Evolutionary conservation across 1,140 invertebrate species (phyloP).

Genomic region (Drosophila sp.): DNA sequence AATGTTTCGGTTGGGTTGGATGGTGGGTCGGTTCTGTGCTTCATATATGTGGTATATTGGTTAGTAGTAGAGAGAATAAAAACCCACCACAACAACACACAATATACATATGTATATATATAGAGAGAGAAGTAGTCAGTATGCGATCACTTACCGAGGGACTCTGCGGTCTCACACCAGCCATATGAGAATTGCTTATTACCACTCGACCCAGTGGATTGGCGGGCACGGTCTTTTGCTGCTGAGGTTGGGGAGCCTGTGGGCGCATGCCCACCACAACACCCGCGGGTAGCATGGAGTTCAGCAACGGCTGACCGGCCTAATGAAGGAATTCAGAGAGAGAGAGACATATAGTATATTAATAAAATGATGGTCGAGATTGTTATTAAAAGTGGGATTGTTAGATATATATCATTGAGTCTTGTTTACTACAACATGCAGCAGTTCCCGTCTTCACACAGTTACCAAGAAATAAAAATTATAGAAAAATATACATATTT

Average conservation of each 20-base stretch:
- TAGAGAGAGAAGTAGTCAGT: not conserved
- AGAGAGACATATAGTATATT: too few relatives aligned
- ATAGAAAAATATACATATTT: not conserved
- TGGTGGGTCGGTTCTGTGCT: conserved; percentile 18
- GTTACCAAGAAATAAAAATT: not conserved
- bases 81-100: conserved; percentile 63
- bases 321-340: conserved; percentile 35
- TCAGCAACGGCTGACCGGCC: conserved; percentile 75
- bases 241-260: conserved; percentile 85
- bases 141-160: conserved; percentile 87
- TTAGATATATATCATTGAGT: not conserved
- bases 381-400: too few relatives aligned
- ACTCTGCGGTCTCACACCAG: conserved; percentile 90
- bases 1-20: not conserved
- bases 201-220: conserved; percentile 89
- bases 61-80: conserved; percentile 66
- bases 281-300: conserved; percentile 88
- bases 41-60: conserved; percentile 39
- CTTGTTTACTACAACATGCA: conserved; percentile 65
- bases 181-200: conserved; percentile 90
- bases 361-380: too few relatives aligned
- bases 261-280: conserved; percentile 93
- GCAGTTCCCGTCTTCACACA: conserved; percentile 27
- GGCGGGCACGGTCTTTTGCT: conserved; percentile 89
- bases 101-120: not conserved